Evolutionary conservation across 2,888 invertebrate genomes (phyloP).

Genomic region (Aphrophora alni): DNA sequence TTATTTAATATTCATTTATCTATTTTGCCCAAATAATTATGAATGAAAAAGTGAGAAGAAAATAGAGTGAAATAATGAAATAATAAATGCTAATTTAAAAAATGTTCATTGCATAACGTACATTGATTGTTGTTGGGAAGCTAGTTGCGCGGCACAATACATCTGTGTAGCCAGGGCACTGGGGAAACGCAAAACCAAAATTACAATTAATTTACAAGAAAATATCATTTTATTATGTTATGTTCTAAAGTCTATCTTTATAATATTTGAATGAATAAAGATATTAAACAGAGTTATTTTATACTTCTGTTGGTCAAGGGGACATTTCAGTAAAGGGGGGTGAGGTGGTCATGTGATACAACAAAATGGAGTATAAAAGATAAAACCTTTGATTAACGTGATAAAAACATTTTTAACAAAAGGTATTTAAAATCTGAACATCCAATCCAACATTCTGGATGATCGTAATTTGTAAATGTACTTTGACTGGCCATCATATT

Average conservation of each 20-base stretch:
- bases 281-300: no score
- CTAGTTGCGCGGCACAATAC: slow-evolving; percentile 90
- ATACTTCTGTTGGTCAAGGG: no score
- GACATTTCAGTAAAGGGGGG: no score
- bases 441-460: no score
- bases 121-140: slow-evolving; percentile 93
- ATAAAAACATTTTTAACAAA: no score
- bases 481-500: no score
- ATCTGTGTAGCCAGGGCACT: slow-evolving; percentile 97
- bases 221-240: neutral
- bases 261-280: neutral
- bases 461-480: no score
- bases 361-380: no score
- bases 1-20: slow-evolving; percentile 3
- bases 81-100: neutral
- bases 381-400: no score
- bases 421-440: no score
- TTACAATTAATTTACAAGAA: neutral
- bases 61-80: slow-evolving; percentile 43
- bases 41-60: slow-evolving; percentile 6
- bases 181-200: slow-evolving; percentile 56
- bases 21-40: slow-evolving; percentile 27
- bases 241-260: no score
- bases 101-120: slow-evolving; percentile 65
- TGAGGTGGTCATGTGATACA: no score